A percentile compares a stretch with the other conserved stretches of the same genome.
phyloP scores from a whole-genome alignment of 2,797 vertebrate genomes.

The Centroberyx gerrardi region DNA sequence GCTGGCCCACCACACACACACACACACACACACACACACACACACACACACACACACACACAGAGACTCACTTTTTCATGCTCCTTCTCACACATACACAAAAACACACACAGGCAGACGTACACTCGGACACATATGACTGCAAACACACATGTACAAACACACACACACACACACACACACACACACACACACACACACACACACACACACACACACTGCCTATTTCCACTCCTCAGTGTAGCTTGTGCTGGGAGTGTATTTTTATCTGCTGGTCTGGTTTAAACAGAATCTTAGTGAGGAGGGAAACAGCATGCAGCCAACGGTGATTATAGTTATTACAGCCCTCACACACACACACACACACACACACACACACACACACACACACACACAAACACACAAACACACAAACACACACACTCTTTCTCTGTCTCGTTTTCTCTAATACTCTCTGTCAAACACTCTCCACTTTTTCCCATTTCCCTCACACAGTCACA shows the following conservation, averaged over 20 bases:
- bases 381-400: slow-evolving; percentile 35
- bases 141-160: slow-evolving; percentile 4
- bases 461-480: neutral
- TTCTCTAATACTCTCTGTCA: neutral
- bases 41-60: slow-evolving; percentile 17
- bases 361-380: slow-evolving; percentile 35
- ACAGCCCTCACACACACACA: slow-evolving; percentile 70
- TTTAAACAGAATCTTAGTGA: slow-evolving; percentile 73
- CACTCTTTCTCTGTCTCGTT: neutral
- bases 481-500: slow-evolving; percentile 42
- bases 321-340: slow-evolving; percentile 87
- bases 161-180: slow-evolving; percentile 4
- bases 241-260: slow-evolving; percentile 72
- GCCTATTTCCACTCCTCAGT: slow-evolving; percentile 70
- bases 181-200: slow-evolving; percentile 4
- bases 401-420: neutral
- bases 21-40: slow-evolving; percentile 11
- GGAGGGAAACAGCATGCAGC: slow-evolving; percentile 81
- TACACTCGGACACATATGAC: slow-evolving; percentile 18
- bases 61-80: neutral
- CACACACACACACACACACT: slow-evolving; percentile 52
- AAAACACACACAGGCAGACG: slow-evolving; percentile 17
- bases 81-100: slow-evolving; percentile 26
- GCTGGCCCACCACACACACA: slow-evolving; percentile 50
- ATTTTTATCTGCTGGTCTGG: slow-evolving; percentile 82